These are phyloP conservation scores for Macrobrachium nipponense DNA, from an alignment of 1,140 invertebrate species.

Conservation along the genomic window DNA sequence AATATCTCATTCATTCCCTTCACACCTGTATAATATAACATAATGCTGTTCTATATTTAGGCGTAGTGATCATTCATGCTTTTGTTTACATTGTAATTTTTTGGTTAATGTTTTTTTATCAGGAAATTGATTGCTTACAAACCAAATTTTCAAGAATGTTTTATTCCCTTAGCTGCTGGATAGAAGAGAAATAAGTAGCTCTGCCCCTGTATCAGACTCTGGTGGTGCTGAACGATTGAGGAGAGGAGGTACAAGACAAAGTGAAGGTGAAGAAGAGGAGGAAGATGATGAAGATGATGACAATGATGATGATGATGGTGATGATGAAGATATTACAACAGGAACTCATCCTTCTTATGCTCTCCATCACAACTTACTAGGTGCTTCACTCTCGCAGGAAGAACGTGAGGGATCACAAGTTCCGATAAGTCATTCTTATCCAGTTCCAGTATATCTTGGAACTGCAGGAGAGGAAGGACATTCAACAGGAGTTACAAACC, in stretches of 20 bases:
- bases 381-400: background rate
- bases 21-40: too few relatives aligned
- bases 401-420: constrained; percentile 19
- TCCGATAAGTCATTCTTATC: constrained; percentile 19
- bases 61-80: too few relatives aligned
- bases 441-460: background rate
- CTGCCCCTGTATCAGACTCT: constrained; percentile 42
- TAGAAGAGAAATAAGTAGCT: constrained; percentile 34
- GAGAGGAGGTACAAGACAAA: constrained; percentile 9
- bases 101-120: background rate
- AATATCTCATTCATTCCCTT: too few relatives aligned
- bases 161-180: constrained; percentile 32
- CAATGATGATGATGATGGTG: constrained; percentile 29
- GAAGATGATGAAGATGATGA: constrained; percentile 49
- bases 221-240: constrained; percentile 19
- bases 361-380: constrained; percentile 49
- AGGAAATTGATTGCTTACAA: background rate
- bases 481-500: constrained; percentile 43
- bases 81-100: background rate
- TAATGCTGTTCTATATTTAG: too few relatives aligned
- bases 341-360: constrained; percentile 34
- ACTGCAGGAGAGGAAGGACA: constrained; percentile 23
- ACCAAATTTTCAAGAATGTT: too few relatives aligned
- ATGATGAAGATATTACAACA: constrained; percentile 21
- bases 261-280: constrained; percentile 46